These are phyloP conservation scores for Nephrotoma guestfalica DNA, from an alignment of 2,888 invertebrate genomes.

Conservation along the genomic window DNA sequence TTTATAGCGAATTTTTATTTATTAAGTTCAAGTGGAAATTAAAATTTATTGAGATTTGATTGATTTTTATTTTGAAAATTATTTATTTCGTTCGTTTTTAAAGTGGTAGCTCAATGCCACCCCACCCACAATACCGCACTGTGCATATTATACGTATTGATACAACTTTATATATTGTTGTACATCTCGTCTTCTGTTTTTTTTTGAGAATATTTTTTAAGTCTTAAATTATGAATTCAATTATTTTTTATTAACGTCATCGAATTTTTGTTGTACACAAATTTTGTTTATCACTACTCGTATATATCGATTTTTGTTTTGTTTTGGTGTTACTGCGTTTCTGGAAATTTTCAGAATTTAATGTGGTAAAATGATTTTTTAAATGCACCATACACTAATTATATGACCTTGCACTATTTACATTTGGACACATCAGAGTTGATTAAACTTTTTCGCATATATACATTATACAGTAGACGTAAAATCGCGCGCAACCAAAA, in stretches of 20 bases:
- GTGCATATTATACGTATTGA: not conserved
- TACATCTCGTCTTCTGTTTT: not conserved
- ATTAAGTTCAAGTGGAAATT: not conserved
- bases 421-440: not conserved
- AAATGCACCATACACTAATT: not conserved
- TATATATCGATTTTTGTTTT: not conserved
- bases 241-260: not conserved
- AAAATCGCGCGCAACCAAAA: no score
- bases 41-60: not conserved
- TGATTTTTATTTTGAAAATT: not conserved
- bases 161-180: not conserved
- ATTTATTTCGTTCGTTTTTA: not conserved
- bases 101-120: conserved; percentile 1
- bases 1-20: not conserved
- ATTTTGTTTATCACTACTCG: not conserved
- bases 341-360: no score
- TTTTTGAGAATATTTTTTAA: not conserved
- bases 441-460: not conserved
- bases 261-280: not conserved
- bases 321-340: not conserved
- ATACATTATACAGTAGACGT: not conserved
- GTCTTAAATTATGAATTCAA: not conserved
- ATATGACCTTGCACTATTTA: not conserved
- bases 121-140: not conserved
- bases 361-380: no score